Conservation (phyloP, 2,113 vertebrate genomes). For the Lophotis ruficrista region DNA sequence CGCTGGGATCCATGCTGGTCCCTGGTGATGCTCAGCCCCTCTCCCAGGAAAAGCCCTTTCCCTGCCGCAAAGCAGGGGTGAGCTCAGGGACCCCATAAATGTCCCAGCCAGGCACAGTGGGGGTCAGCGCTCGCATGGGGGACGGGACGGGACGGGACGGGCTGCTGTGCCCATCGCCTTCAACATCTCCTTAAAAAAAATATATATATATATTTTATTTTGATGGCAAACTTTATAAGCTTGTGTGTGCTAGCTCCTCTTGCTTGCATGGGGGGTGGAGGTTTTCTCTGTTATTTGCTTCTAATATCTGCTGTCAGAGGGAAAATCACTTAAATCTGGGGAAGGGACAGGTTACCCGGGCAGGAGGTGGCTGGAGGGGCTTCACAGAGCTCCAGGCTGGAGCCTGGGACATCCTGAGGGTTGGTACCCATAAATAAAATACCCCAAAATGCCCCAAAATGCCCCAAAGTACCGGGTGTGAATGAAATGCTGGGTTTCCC, state of each 20-base stretch:
- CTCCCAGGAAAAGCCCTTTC: neutral
- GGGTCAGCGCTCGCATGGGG: fast-evolving
- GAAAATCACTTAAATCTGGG: neutral
- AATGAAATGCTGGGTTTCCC: fast-evolving
- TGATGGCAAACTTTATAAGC: too few relatives aligned
- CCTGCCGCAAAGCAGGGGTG: neutral
- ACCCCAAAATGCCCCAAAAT: neutral
- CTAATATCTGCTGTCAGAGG: neutral
- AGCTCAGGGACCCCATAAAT: neutral
- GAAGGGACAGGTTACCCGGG: neutral
- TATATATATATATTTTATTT: too few relatives aligned
- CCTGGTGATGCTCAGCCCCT: neutral
- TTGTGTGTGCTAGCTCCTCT: neutral
- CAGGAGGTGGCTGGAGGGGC: neutral
- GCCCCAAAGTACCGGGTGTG: neutral
- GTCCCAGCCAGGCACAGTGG: fast-evolving
- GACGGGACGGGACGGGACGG: fast-evolving
- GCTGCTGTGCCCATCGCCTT: neutral
- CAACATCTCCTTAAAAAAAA: neutral
- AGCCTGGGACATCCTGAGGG: too few relatives aligned
- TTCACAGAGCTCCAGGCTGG: neutral
- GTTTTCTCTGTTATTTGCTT: neutral
- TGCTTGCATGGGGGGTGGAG: fast-evolving
- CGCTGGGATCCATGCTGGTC: neutral
- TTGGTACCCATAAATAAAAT: neutral